phyloP scores from a whole-genome alignment of 2,797 vertebrate genomes.

The Trichosurus vulpecula region DNA sequence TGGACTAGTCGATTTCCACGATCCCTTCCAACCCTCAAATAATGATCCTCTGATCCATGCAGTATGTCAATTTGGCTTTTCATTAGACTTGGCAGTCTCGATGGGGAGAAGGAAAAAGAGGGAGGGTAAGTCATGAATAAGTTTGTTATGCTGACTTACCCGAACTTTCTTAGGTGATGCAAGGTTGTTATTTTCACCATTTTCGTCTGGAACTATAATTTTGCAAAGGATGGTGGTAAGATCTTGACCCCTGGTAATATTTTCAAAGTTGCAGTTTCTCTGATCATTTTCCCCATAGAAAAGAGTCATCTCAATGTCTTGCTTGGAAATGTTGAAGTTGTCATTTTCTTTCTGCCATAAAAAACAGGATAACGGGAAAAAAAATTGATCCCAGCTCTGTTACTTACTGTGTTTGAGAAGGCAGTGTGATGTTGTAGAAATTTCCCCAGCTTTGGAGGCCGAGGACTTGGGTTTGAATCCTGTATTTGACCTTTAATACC shows the following conservation, averaged over 20 bases:
- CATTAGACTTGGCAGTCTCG: not conserved
- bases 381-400: slow-evolving; percentile 1
- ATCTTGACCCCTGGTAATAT: slow-evolving; percentile 82
- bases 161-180: slow-evolving; percentile 83
- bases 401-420: slow-evolving; percentile 15
- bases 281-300: slow-evolving; percentile 73
- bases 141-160: slow-evolving; percentile 78
- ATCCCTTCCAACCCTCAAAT: not conserved
- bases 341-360: slow-evolving; percentile 90
- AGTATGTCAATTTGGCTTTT: not conserved
- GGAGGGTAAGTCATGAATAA: not conserved
- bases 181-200: slow-evolving; percentile 78
- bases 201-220: slow-evolving; percentile 67
- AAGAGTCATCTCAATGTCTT: slow-evolving; percentile 87
- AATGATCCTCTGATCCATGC: not conserved
- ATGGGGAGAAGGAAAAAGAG: not conserved
- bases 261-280: slow-evolving; percentile 80
- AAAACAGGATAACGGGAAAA: slow-evolving; percentile 62
- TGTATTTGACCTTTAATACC: not conserved
- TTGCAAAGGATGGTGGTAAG: slow-evolving; percentile 86
- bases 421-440: not conserved
- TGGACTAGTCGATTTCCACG: not conserved
- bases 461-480: not conserved
- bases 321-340: slow-evolving; percentile 85
- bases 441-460: not conserved